phyloP scores from a whole-genome alignment of 2,797 vertebrate genomes.

The Premnoplex brunnescens region DNA sequence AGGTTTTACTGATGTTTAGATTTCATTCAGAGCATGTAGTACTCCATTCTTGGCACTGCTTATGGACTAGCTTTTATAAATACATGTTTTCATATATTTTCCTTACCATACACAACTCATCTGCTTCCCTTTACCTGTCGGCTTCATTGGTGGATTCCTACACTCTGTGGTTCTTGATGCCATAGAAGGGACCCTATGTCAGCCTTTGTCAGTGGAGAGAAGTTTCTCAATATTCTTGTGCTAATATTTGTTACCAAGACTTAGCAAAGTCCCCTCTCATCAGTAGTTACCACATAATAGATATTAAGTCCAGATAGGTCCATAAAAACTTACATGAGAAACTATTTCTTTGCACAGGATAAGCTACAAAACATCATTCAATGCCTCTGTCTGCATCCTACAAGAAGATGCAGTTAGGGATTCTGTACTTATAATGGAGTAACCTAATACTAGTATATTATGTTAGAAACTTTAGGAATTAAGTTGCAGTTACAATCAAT shows the following conservation, averaged over 20 bases:
- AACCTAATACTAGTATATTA: background rate
- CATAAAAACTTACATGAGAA: background rate
- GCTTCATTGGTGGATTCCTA: background rate
- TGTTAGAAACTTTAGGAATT: background rate
- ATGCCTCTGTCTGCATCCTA: background rate
- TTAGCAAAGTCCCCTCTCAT: background rate
- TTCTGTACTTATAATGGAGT: background rate
- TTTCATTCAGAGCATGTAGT: background rate
- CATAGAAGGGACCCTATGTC: accelerated
- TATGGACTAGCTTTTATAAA: background rate
- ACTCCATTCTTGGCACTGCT: background rate
- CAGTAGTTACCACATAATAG: background rate
- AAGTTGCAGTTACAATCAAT: background rate
- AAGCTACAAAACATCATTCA: background rate
- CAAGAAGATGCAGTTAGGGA: background rate
- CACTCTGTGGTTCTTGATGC: background rate
- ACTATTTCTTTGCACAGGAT: background rate
- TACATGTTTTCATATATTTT: background rate
- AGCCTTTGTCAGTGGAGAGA: background rate
- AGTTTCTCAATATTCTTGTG: background rate
- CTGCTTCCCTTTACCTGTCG: background rate
- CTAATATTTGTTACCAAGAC: background rate
- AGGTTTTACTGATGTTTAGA: background rate
- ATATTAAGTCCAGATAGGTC: background rate
- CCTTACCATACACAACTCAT: background rate